Evolutionary conservation across 2,888 invertebrate genomes (phyloP).

Genomic region (Lissocephala sabroskyi): DNA sequence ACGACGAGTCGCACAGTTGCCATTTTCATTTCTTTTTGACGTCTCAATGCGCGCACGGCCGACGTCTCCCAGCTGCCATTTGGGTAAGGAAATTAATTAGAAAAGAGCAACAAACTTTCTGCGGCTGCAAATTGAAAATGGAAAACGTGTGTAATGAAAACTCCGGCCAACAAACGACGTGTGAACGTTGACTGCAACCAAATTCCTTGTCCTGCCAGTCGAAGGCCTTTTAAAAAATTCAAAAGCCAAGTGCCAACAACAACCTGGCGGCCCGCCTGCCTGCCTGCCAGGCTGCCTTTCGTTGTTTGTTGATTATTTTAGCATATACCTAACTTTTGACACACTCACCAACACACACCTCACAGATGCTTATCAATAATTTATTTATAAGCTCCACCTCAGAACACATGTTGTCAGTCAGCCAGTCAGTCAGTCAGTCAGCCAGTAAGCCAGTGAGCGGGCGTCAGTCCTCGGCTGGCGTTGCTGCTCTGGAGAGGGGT

Average conservation of each 20-base stretch:
- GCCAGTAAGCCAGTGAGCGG: background rate
- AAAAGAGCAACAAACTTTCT: slow-evolving; percentile 30
- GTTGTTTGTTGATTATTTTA: slow-evolving; percentile 43
- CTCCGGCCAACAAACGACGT: no score
- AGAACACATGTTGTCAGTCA: slow-evolving; percentile 46
- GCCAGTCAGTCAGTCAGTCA: background rate
- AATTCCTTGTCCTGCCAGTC: slow-evolving; percentile 29
- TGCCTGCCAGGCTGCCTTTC: slow-evolving; percentile 8
- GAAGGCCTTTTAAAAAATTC: slow-evolving; percentile 43
- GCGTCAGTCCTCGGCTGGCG: slow-evolving; percentile 6
- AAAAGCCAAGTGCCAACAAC: slow-evolving; percentile 26
- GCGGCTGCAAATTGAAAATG: no score
- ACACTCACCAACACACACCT: slow-evolving; percentile 47
- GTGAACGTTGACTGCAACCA: no score
- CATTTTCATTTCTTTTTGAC: slow-evolving; percentile 50
- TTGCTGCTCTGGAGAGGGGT: slow-evolving; percentile 15
- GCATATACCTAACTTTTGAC: slow-evolving; percentile 58
- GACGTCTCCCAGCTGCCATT: slow-evolving; percentile 11
- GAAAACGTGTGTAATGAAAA: no score
- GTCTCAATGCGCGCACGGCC: slow-evolving; percentile 37
- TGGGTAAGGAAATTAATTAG: slow-evolving; percentile 29
- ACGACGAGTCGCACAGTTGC: slow-evolving; percentile 10
- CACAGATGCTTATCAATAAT: slow-evolving; percentile 63
- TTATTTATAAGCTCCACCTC: slow-evolving; percentile 64
- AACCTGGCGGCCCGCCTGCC: slow-evolving; percentile 1